Evolutionary conservation across 2,113 vertebrate species (phyloP), one percentile per base, ranked within the genome.

Genomic region (Hiodon alosoides): DNA sequence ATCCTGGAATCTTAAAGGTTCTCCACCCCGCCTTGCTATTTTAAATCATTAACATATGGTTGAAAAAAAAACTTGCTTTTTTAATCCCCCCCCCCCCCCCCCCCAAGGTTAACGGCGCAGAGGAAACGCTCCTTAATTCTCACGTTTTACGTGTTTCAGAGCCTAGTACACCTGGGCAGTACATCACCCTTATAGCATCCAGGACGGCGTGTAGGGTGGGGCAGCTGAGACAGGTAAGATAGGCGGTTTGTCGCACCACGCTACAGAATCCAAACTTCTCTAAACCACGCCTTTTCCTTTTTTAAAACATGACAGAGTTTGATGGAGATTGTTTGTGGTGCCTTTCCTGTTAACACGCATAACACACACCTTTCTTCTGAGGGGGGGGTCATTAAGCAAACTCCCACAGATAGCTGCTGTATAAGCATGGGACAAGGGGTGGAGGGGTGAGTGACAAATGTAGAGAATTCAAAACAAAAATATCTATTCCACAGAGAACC

Each of bases 271-370:
- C n/a, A 17, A 52, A 69, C 5, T 55, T 7, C 51, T 10, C 4
- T 31, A 31, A 31, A 0, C 10, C 31, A 14, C 10, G 52, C 51
- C 17, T 4, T 8, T 55, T 69, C 52, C 50, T 69, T 69, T 80
- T 76, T 81, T 59, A 75, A 67, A 73, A 80, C 79, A 80, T 73
- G 69, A 74, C 46, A 74, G 74, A 75, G 53, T 82, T 77, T 65
- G 72, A 71, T 70, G 50, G 73, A 76, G 70, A 71, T 81, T 86
- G 84, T 81, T 75, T 82, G 79, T 79, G 80, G 82, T 87, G 86
- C 84, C 86, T 85, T 88, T 80, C 80, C 82, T 77, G 72, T 74
- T 81, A 66, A 80, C 85, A 85, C 14, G 78, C 83, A 87, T 82
- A 82, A 79, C 73, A 80, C 69, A 83, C 54, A 48, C 77, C 75